Evolutionary conservation across 2,113 vertebrate species (phyloP).

Genomic region (Syngnathus floridae): DNA sequence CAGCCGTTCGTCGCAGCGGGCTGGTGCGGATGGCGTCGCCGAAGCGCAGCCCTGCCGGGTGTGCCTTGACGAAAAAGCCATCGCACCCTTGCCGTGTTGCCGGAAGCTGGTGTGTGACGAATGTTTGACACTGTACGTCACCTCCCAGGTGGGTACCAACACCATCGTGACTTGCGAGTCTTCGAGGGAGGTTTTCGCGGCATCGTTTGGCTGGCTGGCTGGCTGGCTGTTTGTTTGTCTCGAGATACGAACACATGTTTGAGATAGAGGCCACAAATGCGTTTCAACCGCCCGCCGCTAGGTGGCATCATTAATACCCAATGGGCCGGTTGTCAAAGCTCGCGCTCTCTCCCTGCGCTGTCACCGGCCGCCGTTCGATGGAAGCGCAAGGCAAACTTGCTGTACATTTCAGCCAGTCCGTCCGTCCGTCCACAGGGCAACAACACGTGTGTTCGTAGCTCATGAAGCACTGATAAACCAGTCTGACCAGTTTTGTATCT

Average conservation of each 20-base stretch:
- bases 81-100: slow-evolving; percentile 86
- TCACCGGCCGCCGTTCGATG: too few relatives aligned
- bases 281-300: too few relatives aligned
- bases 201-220: too few relatives aligned
- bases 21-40: neutral
- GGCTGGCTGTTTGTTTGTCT: too few relatives aligned
- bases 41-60: slow-evolving; percentile 81
- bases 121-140: slow-evolving; percentile 89
- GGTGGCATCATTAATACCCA: too few relatives aligned
- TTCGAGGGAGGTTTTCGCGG: too few relatives aligned
- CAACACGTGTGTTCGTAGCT: neutral
- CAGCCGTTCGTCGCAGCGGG: slow-evolving; percentile 17
- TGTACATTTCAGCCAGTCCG: neutral
- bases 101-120: slow-evolving; percentile 91
- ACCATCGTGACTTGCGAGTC: too few relatives aligned
- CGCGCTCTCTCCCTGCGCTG: too few relatives aligned
- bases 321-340: too few relatives aligned
- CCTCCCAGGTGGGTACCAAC: slow-evolving; percentile 77
- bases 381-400: neutral
- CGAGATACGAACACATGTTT: too few relatives aligned
- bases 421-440: neutral
- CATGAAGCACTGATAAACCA: neutral
- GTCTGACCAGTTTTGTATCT: neutral
- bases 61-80: slow-evolving; percentile 84
- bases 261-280: too few relatives aligned